Percentiles rank a stretch among this genome's conserved stretches.
These are phyloP conservation scores for Sericinus montela DNA, from an alignment of 2,888 invertebrate genomes.

Conservation along the genomic window DNA sequence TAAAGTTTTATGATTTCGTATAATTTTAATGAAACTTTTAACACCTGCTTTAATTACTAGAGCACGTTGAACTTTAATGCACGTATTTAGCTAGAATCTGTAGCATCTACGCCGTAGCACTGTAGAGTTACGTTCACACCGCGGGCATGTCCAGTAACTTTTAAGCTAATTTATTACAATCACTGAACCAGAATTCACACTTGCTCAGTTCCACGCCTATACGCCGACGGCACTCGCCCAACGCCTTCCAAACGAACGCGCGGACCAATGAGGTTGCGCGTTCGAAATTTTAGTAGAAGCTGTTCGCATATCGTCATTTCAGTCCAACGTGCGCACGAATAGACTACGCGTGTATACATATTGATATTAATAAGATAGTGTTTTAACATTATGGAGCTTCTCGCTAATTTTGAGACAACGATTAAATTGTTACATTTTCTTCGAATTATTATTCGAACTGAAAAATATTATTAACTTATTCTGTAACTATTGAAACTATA, in stretches of 20 bases:
- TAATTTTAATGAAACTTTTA: too few species aligned
- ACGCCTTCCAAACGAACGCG: constrained; percentile 57
- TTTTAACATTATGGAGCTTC: not conserved
- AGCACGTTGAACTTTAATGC: constrained; percentile 10
- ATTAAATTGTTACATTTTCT: too few species aligned
- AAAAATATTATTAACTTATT: too few species aligned
- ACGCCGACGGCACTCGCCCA: constrained; percentile 50
- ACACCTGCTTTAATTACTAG: not conserved
- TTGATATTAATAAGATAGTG: constrained; percentile 30
- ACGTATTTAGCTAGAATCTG: not conserved
- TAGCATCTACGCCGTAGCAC: constrained; percentile 53
- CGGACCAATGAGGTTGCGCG: constrained; percentile 66
- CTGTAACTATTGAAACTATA: too few species aligned
- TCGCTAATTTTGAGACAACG: too few species aligned
- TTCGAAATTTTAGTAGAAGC: constrained; percentile 57
- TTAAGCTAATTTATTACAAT: constrained; percentile 57
- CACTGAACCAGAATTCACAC: constrained; percentile 55
- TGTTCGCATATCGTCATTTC: constrained; percentile 54
- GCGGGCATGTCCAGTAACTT: constrained; percentile 47
- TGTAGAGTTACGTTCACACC: constrained; percentile 40
- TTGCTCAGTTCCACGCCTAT: constrained; percentile 62
- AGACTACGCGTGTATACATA: constrained; percentile 25
- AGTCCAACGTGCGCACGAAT: constrained; percentile 38
- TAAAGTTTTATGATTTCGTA: too few species aligned
- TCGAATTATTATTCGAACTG: too few species aligned